A percentile compares a stretch with the other conserved stretches of the same genome.
These are phyloP conservation scores for Theonella swinhoei DNA, from an alignment of 37 sponge, comb jelly and placozoan species.

Conservation along the genomic window DNA sequence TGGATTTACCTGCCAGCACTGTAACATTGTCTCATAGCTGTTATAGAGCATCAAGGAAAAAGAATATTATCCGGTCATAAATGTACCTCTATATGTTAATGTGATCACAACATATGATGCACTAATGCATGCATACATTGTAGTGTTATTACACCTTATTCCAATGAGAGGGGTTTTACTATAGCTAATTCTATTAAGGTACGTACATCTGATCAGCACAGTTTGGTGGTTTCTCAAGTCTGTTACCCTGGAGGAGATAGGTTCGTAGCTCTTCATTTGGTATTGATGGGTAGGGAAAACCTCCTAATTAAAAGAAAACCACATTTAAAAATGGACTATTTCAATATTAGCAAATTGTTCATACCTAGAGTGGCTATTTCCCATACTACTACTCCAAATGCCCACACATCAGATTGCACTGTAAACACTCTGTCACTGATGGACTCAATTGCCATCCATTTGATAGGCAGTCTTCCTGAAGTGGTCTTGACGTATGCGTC, in stretches of 20 bases:
- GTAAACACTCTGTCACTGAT: conserved; percentile 74
- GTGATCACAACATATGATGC: neutral
- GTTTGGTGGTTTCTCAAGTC: conserved; percentile 65
- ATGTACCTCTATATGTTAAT: conserved; percentile 1
- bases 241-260: conserved; percentile 36
- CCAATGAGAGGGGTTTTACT: no score
- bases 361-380: conserved; percentile 78
- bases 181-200: no score
- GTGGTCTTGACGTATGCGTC: conserved; percentile 68
- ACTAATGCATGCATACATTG: neutral
- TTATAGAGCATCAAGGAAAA: no score
- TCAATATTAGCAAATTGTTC: neutral
- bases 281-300: conserved; percentile 61
- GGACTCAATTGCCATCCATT: conserved; percentile 88
- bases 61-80: neutral
- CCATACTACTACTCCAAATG: conserved; percentile 78
- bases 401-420: conserved; percentile 74
- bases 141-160: neutral
- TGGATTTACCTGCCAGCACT: conserved; percentile 57
- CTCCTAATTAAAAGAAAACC: conserved; percentile 41
- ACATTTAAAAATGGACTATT: neutral
- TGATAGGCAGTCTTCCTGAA: conserved; percentile 56
- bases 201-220: conserved; percentile 58
- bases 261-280: conserved; percentile 18
- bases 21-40: conserved; percentile 60